Percentiles rank a stretch among this genome's conserved stretches.
Conservation (phyloP, 2,113 vertebrate genomes). For the Scophthalmus maximus region DNA sequence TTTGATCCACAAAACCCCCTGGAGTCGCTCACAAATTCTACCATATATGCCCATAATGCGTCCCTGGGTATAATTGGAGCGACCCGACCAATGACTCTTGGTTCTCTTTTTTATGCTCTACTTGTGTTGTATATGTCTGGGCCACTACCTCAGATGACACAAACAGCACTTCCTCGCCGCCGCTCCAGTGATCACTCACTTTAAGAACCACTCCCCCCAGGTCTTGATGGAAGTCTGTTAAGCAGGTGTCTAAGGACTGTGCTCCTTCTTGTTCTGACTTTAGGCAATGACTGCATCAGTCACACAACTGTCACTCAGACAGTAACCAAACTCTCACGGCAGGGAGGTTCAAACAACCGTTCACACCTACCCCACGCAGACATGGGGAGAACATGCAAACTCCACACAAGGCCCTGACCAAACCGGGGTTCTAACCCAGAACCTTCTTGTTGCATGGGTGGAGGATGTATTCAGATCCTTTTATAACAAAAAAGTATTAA, state of each 20-base stretch:
- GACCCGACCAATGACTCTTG: not conserved
- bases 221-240: not conserved
- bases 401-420: too few relatives aligned
- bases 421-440: too few relatives aligned
- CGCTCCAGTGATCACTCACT: not conserved
- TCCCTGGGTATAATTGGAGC: not conserved
- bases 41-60: not conserved
- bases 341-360: not conserved
- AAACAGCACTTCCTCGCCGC: not conserved
- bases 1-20: not conserved
- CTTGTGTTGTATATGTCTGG: not conserved
- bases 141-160: not conserved
- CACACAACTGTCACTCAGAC: not conserved
- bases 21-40: not conserved
- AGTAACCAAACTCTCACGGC: not conserved
- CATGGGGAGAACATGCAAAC: too few relatives aligned
- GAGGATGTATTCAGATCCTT: too few relatives aligned
- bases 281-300: not conserved
- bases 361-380: too few relatives aligned
- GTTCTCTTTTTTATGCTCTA: not conserved
- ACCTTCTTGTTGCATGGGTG: too few relatives aligned
- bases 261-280: not conserved
- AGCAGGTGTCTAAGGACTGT: not conserved
- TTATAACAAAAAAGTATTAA: too few relatives aligned
- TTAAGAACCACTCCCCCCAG: not conserved